Base-by-base conservation (phyloP, 2,113 vertebrate species). In the Sander vitreus region DNA sequence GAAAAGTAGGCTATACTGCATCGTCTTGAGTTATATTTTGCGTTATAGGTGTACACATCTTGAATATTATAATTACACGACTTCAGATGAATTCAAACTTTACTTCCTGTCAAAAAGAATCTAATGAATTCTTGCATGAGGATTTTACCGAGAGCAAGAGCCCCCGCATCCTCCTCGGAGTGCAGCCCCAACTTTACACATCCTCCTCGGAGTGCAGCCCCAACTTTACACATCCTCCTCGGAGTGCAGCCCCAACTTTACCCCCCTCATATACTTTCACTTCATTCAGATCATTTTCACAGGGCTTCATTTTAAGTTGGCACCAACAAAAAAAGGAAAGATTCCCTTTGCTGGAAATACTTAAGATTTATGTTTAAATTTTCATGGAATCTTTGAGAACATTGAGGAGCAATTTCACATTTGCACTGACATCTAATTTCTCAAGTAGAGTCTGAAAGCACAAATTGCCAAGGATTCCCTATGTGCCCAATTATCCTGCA, bases 381-480 rank as follows among this genome's bases (percentile, higher is more conserved):
- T 96, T 95, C 91, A 96, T 96, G 91, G 89, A 94, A 93, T 95
- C 94, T 95, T 95, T 95, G 94, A 93, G 94, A 96, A 96, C 94
- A 95, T 94, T 94, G 94, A 95, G 94, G 93, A 95, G 93, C 95
- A 93, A 95, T 96, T 95, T 95, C 94, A 93, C 91, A 96, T 95
- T 96, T 95, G 94, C 95, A 96, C 95, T 93, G 94, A 96, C 95
- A 95, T 96, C 92, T 95, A 96, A 95, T 96, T 96, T 95, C 94
- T 95, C 94, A 93, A 95, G 94, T 95, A 90, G 81, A 93, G 91
- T 94, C 90, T 93, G 93, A 95, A 96, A 95, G 92, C 95, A 95
- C 95, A 96, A 95, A 96, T 95, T 95, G 95, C 94, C 87, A 88
- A 77, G 80, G 95, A 96, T 94, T 96, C 95, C 95, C 95, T 95